Percentiles rank a stretch among this genome's conserved stretches.
phyloP scores from a whole-genome alignment of 2,797 vertebrate species.

The Otolemur crassicaudatus region DNA sequence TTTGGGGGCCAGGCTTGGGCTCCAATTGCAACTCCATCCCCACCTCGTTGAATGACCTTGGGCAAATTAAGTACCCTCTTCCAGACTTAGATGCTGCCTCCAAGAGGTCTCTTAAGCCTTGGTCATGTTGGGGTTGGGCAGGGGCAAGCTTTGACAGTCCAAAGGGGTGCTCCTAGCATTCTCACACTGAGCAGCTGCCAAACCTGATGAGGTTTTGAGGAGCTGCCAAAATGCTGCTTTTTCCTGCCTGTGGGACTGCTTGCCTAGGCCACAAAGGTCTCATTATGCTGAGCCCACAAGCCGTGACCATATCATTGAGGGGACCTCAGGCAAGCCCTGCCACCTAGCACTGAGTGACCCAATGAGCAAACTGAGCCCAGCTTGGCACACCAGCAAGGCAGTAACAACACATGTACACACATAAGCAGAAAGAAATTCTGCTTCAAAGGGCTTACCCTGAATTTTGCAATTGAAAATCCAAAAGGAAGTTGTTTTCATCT shows the following conservation, averaged over 20 bases:
- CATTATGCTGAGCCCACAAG: not conserved
- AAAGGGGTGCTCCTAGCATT: not conserved
- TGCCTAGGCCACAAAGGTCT: not conserved
- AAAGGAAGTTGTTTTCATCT: conserved; percentile 42
- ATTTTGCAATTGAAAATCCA: conserved; percentile 24
- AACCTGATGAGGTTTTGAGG: not conserved
- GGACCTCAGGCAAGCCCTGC: not conserved
- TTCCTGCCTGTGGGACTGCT: not conserved
- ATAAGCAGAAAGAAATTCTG: not conserved
- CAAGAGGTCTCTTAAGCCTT: not conserved
- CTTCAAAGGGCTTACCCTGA: conserved; percentile 10
- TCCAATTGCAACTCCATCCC: not conserved
- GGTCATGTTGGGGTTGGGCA: not conserved
- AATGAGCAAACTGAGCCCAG: not conserved
- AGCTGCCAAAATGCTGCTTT: not conserved
- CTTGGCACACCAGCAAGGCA: not conserved
- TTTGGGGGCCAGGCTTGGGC: not conserved
- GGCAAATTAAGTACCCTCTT: conserved; percentile 7
- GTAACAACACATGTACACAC: not conserved
- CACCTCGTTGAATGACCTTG: not conserved
- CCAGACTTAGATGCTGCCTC: not conserved
- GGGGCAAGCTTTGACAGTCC: not conserved
- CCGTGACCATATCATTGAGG: not conserved
- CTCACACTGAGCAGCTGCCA: not conserved
- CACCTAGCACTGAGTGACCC: not conserved